A percentile compares a stretch with the other conserved stretches of the same genome.
These are phyloP conservation scores for Cyrtodaria siliqua DNA, from an alignment of 2,888 invertebrate genomes.

Conservation along the genomic window DNA sequence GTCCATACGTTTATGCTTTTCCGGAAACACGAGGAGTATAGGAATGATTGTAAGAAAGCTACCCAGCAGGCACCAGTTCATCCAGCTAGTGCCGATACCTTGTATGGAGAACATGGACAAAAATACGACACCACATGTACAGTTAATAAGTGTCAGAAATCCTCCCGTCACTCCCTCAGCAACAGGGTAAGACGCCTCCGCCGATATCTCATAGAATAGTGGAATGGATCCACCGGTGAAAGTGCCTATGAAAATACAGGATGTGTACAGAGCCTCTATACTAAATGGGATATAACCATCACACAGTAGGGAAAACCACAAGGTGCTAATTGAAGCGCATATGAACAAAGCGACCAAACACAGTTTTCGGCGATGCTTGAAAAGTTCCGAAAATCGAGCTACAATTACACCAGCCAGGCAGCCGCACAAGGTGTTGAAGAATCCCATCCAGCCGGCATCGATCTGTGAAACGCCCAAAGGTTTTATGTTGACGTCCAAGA, in stretches of 20 bases:
- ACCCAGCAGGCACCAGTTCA: slow-evolving; percentile 43
- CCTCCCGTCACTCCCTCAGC: slow-evolving; percentile 46
- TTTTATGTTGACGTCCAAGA: slow-evolving; percentile 24
- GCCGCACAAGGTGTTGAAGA: slow-evolving; percentile 20
- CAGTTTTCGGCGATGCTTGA: slow-evolving; percentile 16
- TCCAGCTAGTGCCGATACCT: slow-evolving; percentile 30
- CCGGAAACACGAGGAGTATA: slow-evolving; percentile 24
- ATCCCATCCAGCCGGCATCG: slow-evolving; percentile 40
- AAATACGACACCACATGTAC: slow-evolving; percentile 24
- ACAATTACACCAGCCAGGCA: slow-evolving; percentile 21
- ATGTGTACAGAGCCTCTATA: slow-evolving; percentile 18
- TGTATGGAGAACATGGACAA: slow-evolving; percentile 29
- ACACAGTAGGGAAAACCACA: slow-evolving; percentile 36
- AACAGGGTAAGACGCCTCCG: slow-evolving; percentile 37
- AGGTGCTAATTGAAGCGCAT: slow-evolving; percentile 1
- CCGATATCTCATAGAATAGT: slow-evolving; percentile 29
- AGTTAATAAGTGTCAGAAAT: slow-evolving; percentile 20
- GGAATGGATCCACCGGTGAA: slow-evolving; percentile 24
- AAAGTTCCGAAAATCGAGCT: slow-evolving; percentile 28
- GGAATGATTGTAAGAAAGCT: slow-evolving; percentile 23
- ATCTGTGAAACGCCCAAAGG: slow-evolving; percentile 29
- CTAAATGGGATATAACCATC: slow-evolving; percentile 16
- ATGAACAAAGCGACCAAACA: slow-evolving; percentile 14
- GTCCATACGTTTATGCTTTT: slow-evolving; percentile 27
- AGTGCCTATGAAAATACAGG: slow-evolving; percentile 21